Base-by-base conservation (phyloP, 2,113 vertebrate genomes). In the Malurus cyaneus region DNA sequence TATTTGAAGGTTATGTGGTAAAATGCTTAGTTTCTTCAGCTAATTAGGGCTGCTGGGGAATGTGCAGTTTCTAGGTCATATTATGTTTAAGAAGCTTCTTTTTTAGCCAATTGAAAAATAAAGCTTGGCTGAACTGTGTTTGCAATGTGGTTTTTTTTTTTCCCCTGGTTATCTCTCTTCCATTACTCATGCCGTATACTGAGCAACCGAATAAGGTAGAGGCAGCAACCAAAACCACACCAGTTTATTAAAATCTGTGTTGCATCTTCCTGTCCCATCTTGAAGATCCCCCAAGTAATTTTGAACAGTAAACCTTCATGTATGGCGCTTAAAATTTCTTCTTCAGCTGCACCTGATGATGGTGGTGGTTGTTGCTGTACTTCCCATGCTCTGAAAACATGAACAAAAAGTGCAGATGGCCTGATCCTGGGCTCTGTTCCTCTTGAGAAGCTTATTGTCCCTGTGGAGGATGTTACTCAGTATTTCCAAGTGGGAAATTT, bases 1-100 rank as follows among this genome's bases (percentile, higher is more conserved):
- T 72, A 97, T 97, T 97, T 98, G 97, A 98, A 98, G 96, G 97
- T 97, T 97, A 96, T 92, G 18, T 82, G 65, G 86, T 96, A 97
- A 97, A 97, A 97, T 0, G 62, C 91, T 97, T 82, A 66, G 91
- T 95, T 97, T 97, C 94, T 96, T 74, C 82, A 84, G 5, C 95
- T 98, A 98, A 98, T 98, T 98, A 98, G 94, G 94, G 96, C 97
- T 98, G 66, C 93, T 97, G 97, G 90, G 91, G 34, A 97, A 96
- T 96, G 52, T 91, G 88, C 71, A 66, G 62, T 97, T 98, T 98
- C 95, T 98, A 98, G 97, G 97, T 98, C 96, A 97, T 82, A 94
- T 77, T 89, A 96, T 91, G 85, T 96, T 96, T 97, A 92, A 94
- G 94, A 86, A 80, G 28, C 39, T 95, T 81, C 89, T 95, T 86